These are phyloP conservation scores for Platysteira castanea DNA, from an alignment of 2,113 vertebrate genomes.

Conservation along the genomic window DNA sequence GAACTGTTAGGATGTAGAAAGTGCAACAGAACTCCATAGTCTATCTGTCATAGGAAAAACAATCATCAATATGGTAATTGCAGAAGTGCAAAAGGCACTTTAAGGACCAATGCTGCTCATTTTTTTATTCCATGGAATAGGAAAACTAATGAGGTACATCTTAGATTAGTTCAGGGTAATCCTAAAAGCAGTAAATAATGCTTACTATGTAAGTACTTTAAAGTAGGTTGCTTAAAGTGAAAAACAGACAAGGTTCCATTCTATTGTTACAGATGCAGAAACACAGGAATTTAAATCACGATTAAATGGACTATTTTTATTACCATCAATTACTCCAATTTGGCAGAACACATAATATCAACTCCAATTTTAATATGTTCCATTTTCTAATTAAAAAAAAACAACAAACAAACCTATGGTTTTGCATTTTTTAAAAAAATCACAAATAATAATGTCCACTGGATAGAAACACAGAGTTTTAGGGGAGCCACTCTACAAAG, in stretches of 20 bases:
- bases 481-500: not conserved
- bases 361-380: not conserved
- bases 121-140: not conserved
- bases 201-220: not conserved
- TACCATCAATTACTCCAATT: not conserved
- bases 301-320: not conserved
- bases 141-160: constrained; percentile 29
- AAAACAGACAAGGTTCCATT: not conserved
- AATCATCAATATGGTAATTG: not conserved
- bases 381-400: not conserved
- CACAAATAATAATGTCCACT: not conserved
- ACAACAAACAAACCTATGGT: no score
- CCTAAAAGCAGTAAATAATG: constrained; percentile 8
- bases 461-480: not conserved
- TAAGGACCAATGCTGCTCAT: not conserved
- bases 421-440: not conserved
- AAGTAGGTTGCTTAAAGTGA: not conserved
- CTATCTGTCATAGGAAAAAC: not conserved
- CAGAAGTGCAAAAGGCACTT: not conserved
- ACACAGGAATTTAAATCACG: not conserved
- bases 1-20: not conserved
- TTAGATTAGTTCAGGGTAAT: constrained; percentile 11
- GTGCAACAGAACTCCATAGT: not conserved
- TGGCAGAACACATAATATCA: not conserved
- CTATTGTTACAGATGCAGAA: not conserved